Percentiles rank a stretch among this genome's conserved stretches.
Conservation (phyloP, 2,888 invertebrate genomes). For the Julus scanicus region DNA sequence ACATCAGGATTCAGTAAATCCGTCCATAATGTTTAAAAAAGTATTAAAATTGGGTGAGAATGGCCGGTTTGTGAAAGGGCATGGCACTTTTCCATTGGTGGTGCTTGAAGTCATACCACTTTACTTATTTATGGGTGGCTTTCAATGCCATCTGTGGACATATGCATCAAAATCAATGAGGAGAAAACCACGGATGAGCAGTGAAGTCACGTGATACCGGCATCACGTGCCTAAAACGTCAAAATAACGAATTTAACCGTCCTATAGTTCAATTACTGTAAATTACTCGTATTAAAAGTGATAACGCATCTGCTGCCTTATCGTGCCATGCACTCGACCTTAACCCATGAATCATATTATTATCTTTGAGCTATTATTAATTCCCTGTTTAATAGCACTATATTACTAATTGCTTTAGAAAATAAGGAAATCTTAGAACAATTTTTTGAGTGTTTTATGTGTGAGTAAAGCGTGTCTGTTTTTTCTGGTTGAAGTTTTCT, state of each 20-base stretch:
- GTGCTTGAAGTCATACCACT: background rate
- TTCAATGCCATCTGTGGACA: background rate
- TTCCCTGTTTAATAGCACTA: background rate
- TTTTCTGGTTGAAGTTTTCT: conserved; percentile 18
- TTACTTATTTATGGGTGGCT: background rate
- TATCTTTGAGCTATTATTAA: background rate
- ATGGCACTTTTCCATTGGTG: background rate
- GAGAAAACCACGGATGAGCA: background rate
- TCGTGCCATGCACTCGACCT: background rate
- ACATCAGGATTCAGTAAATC: conserved; percentile 6
- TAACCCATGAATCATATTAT: background rate
- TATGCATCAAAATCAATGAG: background rate
- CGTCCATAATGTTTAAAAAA: background rate
- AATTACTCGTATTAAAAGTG: background rate
- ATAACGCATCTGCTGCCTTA: conserved; percentile 7
- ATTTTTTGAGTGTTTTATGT: background rate
- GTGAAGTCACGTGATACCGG: no score
- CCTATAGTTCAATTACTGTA: background rate
- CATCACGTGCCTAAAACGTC: background rate
- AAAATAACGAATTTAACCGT: background rate
- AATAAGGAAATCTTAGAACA: background rate
- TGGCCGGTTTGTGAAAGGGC: background rate
- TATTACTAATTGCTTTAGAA: background rate
- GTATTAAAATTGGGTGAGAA: background rate
- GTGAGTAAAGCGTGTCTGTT: background rate